phyloP scores from a whole-genome alignment of 1,140 invertebrate genomes.

The Frieseomelitta varia region DNA sequence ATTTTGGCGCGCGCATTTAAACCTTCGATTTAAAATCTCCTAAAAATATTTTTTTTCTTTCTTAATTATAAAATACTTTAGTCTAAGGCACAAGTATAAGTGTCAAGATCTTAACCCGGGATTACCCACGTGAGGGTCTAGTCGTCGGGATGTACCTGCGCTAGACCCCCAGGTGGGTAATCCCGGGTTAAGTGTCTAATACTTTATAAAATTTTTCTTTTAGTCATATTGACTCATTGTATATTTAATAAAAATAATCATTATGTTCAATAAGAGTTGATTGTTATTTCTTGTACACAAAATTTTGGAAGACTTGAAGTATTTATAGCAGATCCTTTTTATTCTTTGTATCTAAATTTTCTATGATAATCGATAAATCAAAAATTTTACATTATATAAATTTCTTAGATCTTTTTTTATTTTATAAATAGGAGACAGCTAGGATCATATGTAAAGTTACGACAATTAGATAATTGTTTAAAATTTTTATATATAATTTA shows the following conservation, averaged over 20 bases:
- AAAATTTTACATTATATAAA: constrained; percentile 5
- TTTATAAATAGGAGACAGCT: constrained; percentile 3
- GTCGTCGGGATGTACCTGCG: no score
- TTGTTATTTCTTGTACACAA: not conserved
- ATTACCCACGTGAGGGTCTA: no score
- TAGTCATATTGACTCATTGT: not conserved
- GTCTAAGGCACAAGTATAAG: constrained; percentile 15
- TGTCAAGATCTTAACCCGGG: constrained; percentile 21
- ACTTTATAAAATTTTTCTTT: not conserved
- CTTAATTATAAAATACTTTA: not conserved
- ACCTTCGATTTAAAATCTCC: constrained; percentile 18
- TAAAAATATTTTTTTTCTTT: not conserved
- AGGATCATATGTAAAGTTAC: not conserved
- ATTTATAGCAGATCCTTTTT: not conserved
- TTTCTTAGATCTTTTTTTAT: not conserved
- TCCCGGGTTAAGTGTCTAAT: constrained; percentile 5
- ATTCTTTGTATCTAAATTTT: not conserved
- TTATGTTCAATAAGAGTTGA: not conserved
- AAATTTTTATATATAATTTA: constrained; percentile 3
- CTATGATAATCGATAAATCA: not conserved
- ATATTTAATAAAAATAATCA: constrained; percentile 7
- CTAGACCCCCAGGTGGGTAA: no score
- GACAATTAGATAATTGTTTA: not conserved
- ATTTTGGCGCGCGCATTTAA: constrained; percentile 20
- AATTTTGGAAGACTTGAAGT: not conserved